Evolutionary conservation across 2,797 vertebrate genomes (phyloP).

Genomic region (Melanotaenia nigrans): DNA sequence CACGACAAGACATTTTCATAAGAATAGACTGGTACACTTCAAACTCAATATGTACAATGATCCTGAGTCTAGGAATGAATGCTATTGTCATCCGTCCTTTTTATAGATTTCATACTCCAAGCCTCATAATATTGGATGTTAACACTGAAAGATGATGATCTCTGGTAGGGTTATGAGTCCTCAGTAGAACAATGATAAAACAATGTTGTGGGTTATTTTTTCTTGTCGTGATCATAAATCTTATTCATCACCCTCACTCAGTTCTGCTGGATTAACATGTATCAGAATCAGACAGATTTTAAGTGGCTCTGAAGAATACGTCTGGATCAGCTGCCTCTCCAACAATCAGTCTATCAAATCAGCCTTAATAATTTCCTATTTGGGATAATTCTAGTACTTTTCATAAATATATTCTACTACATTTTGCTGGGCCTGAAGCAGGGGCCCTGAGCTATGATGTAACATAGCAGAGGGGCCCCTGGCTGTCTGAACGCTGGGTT

Average conservation of each 20-base stretch:
- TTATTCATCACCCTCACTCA: not conserved
- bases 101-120: slow-evolving; percentile 2
- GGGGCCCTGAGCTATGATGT: too few species aligned
- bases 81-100: slow-evolving; percentile 16
- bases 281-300: not conserved
- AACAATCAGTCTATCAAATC: too few species aligned
- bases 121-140: slow-evolving; percentile 29
- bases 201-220: slow-evolving; percentile 27
- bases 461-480: too few species aligned
- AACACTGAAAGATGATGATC: slow-evolving; percentile 39
- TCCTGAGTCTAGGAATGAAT: slow-evolving; percentile 25
- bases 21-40: slow-evolving; percentile 27
- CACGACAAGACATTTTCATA: slow-evolving; percentile 25
- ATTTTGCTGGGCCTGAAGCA: too few species aligned
- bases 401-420: too few species aligned
- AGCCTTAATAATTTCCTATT: too few species aligned
- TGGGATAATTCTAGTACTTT: too few species aligned
- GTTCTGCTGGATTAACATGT: slow-evolving; percentile 12
- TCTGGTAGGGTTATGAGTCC: slow-evolving; percentile 26
- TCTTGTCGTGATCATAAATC: slow-evolving; percentile 33
- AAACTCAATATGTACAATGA: slow-evolving; percentile 24
- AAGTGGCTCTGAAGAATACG: too few species aligned
- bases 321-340: too few species aligned
- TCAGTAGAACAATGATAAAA: slow-evolving; percentile 26
- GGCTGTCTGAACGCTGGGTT: not conserved